Evolutionary conservation across 2,113 vertebrate genomes (phyloP).

Genomic region (Elgaria multicarinata): DNA sequence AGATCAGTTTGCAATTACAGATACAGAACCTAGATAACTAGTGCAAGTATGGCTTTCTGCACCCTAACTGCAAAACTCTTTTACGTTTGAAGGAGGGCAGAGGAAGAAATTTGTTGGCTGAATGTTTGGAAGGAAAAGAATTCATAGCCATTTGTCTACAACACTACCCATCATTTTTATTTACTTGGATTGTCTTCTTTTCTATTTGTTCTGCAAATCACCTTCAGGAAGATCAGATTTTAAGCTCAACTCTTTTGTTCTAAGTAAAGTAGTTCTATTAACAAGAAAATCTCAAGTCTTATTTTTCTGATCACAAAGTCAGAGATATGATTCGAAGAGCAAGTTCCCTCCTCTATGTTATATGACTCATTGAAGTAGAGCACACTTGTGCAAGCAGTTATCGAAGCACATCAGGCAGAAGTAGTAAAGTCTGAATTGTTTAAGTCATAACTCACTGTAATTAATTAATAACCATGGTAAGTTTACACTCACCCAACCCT

Average conservation of each 20-base stretch:
- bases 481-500: neutral
- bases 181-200: neutral
- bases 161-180: neutral
- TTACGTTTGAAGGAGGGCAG: neutral
- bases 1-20: neutral
- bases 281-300: neutral
- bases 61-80: neutral
- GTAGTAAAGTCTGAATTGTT: neutral
- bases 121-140: neutral
- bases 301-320: neutral
- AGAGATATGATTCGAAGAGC: neutral
- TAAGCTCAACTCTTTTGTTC: neutral
- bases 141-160: neutral
- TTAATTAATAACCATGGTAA: neutral
- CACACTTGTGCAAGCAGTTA: neutral
- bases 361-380: neutral
- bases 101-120: neutral
- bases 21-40: neutral
- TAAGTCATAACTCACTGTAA: neutral
- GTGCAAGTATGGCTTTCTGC: neutral
- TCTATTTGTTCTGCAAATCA: constrained; percentile 6
- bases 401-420: neutral
- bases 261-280: neutral
- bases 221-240: neutral
- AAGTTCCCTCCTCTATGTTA: neutral